Base-by-base conservation (phyloP, 2,888 invertebrate genomes). In the Brachypterus glaber region DNA sequence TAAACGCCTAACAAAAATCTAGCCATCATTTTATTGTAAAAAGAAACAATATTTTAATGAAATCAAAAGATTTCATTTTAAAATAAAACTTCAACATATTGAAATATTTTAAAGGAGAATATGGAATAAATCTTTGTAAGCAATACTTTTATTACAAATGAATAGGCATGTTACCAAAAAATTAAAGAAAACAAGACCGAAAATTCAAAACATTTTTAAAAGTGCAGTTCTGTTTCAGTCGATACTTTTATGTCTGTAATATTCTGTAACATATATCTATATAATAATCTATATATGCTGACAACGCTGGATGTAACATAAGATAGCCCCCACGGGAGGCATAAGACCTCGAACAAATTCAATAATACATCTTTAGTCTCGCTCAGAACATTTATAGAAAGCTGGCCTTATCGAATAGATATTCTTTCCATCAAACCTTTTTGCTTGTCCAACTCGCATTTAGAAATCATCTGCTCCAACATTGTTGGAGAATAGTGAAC, bases 281-380 rank as follows among this genome's bases (percentile, higher is more conserved):
- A 66, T 66, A 66, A 66, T 66, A 66, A 65, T 66, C 65, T 65
- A 66, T 66, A 66, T 66, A 63, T 64, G 66, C 66, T 66, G 66
- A 66, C 66, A 65, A 66, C 61, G 64, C 63, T 60, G 61, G 56
- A 63, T 60, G 58, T 62, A 59, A 60, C 60, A 53, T 52, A 53
- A 53, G 56, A 65, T 63, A 57, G 61, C 52, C 50, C 65, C 55
- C 64, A 46, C 47, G 64, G 63, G 65, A 63, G 53, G 57, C 60
- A 65, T 66, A 64, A 64, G 62, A 59, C 57, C 12, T 52, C 53
- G 63, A 63, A 60, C 64, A 62, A 65, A 65, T 65, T 65, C 64
- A 65, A 64, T 64, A 65, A 64, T 62, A 58, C 62, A 64, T 60
- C 63, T 57, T 59, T 55, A 59, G 58, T 57, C 53, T 52, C 51